Percentiles rank a stretch among this genome's conserved stretches.
Conservation (phyloP, 2,888 invertebrate species). For the Corbicula japonica region DNA sequence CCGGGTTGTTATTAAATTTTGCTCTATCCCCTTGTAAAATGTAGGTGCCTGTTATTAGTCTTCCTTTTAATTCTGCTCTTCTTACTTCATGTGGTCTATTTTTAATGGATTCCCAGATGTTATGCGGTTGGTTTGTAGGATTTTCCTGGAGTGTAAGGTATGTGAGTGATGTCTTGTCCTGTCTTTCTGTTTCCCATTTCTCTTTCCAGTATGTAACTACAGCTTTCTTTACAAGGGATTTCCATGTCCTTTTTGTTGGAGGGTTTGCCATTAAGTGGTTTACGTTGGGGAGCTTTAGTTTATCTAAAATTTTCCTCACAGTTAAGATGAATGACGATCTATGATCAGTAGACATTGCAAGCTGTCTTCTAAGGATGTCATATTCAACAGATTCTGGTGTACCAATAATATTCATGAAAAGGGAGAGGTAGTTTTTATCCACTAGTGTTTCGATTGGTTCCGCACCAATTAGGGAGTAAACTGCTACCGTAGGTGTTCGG, state of each 20-base stretch:
- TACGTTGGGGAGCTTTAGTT: background rate
- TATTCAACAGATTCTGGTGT: conserved; percentile 3
- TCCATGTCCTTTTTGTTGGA: background rate
- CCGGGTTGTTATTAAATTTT: too few species aligned
- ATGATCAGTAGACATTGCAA: background rate
- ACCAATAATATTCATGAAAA: background rate
- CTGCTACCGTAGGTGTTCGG: background rate
- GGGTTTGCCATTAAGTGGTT: background rate
- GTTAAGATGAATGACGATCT: background rate
- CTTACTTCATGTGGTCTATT: too few species aligned
- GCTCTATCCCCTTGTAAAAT: too few species aligned
- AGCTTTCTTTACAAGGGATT: background rate
- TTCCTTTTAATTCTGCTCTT: too few species aligned
- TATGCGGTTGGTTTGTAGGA: too few species aligned
- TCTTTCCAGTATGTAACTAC: background rate
- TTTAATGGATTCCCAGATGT: too few species aligned
- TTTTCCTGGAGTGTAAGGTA: background rate
- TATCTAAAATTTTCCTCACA: background rate
- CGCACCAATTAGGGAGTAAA: conserved; percentile 1
- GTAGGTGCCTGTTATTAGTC: too few species aligned
- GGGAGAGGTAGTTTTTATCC: background rate
- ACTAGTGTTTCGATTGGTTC: background rate
- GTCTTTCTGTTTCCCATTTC: background rate
- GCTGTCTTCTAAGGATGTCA: background rate
- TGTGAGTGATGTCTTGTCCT: background rate